Base-by-base conservation (phyloP, 2,888 invertebrate species). In the Mamestra brassicae region DNA sequence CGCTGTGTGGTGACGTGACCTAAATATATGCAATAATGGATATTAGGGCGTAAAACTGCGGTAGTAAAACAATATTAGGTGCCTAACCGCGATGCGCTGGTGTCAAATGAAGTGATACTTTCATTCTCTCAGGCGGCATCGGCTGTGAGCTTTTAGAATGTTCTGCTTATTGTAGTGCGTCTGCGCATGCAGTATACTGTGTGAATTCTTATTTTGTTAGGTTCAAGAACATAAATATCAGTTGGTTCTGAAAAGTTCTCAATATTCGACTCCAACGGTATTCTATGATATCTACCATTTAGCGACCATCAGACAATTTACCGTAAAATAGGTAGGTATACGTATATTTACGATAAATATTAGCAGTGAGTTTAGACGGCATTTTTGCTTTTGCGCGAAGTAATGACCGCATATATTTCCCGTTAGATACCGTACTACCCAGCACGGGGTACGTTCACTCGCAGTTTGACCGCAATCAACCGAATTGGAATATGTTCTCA, bases 351-450 rank as follows among this genome's bases (percentile, higher is more conserved):
- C 71, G 45, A 78, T 69, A 76, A 76, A 74, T 82, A 79, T 80
- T 74, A 68, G 70, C 74, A 67, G 45, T 74, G 38, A 75, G 38
- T 71, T 81, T 76, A 60, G 66, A 64, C 52, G 64, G 65, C 50
- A 74, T 69, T 85, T 80, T 76, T 73, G 66, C 72, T 67, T 72
- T 76, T 76, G 74, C 76, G 68, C 69, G 62, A 81, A 76, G 78
- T 87, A 82, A 84, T 83, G 82, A 88, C 78, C 81, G 83, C 79
- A 78, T 83, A 83, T 82, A 81, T 83, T 84, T 82, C 81, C 89
- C 85, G 88, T 88, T 88, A 88, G 69, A 79, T 71, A 64, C 54
- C 66, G 71, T 68, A 69, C 34, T 65, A 45, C 80, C 74, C 76
- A 73, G 68, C 63, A 72, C 78, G 74, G 67, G 71, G 63, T 84